A percentile compares a stretch with the other conserved stretches of the same genome.
phyloP scores from a whole-genome alignment of 2,797 vertebrate species.

The Enteromius viviparus region DNA sequence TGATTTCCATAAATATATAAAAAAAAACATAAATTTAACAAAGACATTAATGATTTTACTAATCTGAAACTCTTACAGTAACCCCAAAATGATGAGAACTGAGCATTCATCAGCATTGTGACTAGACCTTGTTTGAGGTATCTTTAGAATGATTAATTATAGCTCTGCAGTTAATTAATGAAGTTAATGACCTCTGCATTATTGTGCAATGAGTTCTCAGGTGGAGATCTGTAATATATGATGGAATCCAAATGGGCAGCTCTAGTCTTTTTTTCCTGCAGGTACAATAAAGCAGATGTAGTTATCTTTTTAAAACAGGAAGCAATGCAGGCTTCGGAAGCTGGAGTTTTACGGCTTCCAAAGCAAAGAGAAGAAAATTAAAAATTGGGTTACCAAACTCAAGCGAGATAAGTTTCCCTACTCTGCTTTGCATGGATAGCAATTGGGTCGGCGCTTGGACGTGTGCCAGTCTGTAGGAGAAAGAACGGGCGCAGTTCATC shows the following conservation, averaged over 20 bases:
- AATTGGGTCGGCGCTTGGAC: conserved; percentile 51
- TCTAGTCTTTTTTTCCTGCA: not conserved
- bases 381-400: conserved; percentile 9
- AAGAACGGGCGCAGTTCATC: conserved; percentile 43
- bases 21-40: too few relatives aligned
- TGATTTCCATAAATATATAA: too few relatives aligned
- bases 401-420: conserved; percentile 22
- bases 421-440: conserved; percentile 34
- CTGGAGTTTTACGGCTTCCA: not conserved
- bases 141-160: conserved; percentile 8
- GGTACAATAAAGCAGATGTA: not conserved
- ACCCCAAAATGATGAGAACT: not conserved
- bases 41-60: not conserved
- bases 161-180: not conserved
- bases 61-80: not conserved
- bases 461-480: not conserved
- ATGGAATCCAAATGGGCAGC: not conserved
- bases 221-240: not conserved
- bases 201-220: not conserved
- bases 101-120: not conserved
- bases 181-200: conserved; percentile 5
- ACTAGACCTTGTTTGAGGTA: not conserved
- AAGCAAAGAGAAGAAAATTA: conserved; percentile 9
- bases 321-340: not conserved
- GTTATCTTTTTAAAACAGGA: conserved; percentile 19